Evolutionary conservation across 2,888 invertebrate genomes (phyloP).

Genomic region (Hypolimnas misippus): DNA sequence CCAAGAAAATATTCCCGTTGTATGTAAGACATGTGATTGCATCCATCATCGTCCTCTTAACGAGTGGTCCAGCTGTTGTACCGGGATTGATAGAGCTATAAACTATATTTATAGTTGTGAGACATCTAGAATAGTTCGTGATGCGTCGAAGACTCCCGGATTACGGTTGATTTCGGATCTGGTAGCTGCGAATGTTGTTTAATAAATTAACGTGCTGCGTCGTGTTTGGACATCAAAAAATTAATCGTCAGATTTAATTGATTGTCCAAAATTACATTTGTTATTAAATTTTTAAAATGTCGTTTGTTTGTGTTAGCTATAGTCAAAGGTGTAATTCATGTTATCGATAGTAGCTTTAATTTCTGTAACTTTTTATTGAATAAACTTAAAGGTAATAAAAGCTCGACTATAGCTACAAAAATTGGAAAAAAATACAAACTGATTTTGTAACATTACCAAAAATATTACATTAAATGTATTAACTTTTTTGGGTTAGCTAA

Average conservation of each 20-base stretch:
- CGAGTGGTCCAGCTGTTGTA: conserved; percentile 77
- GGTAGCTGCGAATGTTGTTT: not conserved
- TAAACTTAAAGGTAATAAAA: no score
- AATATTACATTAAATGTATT: no score
- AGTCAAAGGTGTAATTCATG: no score
- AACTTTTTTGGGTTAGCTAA: no score
- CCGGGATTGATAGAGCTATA: conserved; percentile 78
- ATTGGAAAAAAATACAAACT: no score
- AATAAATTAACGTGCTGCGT: conserved; percentile 18
- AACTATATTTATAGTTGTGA: conserved; percentile 78
- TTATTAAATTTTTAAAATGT: not conserved
- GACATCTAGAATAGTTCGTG: conserved; percentile 67
- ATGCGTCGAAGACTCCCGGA: conserved; percentile 61
- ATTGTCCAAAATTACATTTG: not conserved
- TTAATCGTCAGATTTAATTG: not conserved
- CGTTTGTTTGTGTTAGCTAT: not conserved
- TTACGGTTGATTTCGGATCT: conserved; percentile 30
- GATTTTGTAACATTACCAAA: no score
- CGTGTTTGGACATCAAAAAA: not conserved
- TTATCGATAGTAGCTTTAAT: no score
- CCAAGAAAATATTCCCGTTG: conserved; percentile 53
- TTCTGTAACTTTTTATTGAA: no score
- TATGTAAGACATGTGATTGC: conserved; percentile 49
- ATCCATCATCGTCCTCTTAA: conserved; percentile 81
- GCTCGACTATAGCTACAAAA: no score